These are phyloP conservation scores for Graphium colonna DNA, from an alignment of 2,888 invertebrate species.

Conservation along the genomic window DNA sequence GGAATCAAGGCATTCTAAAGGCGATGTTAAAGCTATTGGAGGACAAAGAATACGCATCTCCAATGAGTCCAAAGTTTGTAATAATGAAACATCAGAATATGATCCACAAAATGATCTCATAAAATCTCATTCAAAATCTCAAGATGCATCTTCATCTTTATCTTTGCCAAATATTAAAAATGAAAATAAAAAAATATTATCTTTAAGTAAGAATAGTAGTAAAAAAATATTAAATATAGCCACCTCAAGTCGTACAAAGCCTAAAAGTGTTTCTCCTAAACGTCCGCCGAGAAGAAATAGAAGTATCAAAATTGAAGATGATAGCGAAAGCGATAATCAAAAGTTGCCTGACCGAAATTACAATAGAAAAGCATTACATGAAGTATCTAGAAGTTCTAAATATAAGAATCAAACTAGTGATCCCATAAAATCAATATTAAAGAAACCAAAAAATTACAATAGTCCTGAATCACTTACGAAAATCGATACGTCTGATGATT, in stretches of 20 bases:
- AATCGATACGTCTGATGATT: constrained; percentile 51
- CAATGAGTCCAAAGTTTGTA: constrained; percentile 70
- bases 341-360: constrained; percentile 53
- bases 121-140: constrained; percentile 57
- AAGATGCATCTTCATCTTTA: constrained; percentile 51
- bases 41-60: constrained; percentile 85
- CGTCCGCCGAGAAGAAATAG: constrained; percentile 80
- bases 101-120: constrained; percentile 76
- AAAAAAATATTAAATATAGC: constrained; percentile 55
- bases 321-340: constrained; percentile 74
- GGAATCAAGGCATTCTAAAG: constrained; percentile 51
- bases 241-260: constrained; percentile 59
- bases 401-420: constrained; percentile 58
- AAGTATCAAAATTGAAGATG: constrained; percentile 70
- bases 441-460: constrained; percentile 75
- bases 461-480: constrained; percentile 44
- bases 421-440: constrained; percentile 81
- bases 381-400: constrained; percentile 48
- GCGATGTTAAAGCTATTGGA: constrained; percentile 82
- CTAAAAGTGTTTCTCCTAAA: constrained; percentile 80
- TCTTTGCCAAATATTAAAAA: constrained; percentile 70
- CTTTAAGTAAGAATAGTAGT: constrained; percentile 56
- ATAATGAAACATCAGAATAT: constrained; percentile 63
- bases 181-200: constrained; percentile 58
- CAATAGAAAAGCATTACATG: constrained; percentile 47